Evolutionary conservation across 2,797 vertebrate genomes (phyloP).

Genomic region (Natrix natrix): DNA sequence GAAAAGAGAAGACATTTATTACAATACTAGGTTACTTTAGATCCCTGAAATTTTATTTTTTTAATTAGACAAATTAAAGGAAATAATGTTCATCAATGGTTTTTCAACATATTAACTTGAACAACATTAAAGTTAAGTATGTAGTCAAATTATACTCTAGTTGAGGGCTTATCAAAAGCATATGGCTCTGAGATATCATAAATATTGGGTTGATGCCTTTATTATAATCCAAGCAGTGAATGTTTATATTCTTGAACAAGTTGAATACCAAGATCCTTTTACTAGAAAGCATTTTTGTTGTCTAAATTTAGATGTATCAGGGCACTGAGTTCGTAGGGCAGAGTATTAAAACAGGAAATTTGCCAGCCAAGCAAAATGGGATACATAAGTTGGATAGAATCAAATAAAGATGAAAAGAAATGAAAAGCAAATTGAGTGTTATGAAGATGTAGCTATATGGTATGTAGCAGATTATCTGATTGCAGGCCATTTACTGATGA

Average conservation of each 20-base stretch:
- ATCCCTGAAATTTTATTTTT: not conserved
- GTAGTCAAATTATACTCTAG: not conserved
- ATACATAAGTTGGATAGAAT: not conserved
- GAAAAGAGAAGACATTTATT: not conserved
- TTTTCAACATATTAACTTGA: not conserved
- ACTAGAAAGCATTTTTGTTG: not conserved
- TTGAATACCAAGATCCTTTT: not conserved
- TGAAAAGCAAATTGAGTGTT: not conserved
- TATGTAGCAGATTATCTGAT: not conserved
- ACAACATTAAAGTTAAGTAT: not conserved
- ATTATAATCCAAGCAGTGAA: not conserved
- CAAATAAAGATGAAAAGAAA: not conserved
- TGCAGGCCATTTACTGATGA: not conserved
- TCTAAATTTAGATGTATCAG: not conserved
- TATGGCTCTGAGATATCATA: not conserved
- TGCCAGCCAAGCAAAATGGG: not conserved
- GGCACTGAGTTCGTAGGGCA: not conserved
- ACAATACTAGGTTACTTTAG: not conserved
- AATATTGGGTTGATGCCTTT: not conserved
- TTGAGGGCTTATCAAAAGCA: not conserved
- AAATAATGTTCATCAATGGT: not conserved
- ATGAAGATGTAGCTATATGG: not conserved
- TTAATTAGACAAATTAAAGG: not conserved
- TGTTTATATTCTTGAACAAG: not conserved
- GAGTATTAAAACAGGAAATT: not conserved